Conservation (phyloP, 2,113 vertebrate genomes). For the Sinocyclocheilus maitianheensis region DNA sequence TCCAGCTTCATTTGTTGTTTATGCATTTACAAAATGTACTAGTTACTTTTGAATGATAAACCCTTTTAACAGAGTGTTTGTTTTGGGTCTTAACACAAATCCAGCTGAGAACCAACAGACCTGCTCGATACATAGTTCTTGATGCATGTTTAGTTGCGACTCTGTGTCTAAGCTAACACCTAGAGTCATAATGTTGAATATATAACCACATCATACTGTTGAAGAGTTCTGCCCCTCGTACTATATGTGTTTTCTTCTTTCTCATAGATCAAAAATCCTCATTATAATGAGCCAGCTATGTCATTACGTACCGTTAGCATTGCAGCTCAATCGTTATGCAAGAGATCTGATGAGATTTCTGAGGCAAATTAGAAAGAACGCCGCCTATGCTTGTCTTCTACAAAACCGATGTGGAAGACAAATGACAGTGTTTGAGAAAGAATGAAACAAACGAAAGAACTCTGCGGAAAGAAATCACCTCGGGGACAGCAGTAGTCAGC, state of each 20-base stretch:
- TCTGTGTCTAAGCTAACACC: not conserved
- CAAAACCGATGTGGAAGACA: not conserved
- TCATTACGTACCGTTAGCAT: not conserved
- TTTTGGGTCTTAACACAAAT: not conserved
- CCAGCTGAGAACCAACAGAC: not conserved
- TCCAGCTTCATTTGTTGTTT: not conserved
- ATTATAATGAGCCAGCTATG: not conserved
- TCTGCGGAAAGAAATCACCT: slow-evolving; percentile 41
- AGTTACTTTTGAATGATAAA: not conserved
- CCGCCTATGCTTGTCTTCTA: not conserved
- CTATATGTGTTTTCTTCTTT: not conserved
- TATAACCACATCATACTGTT: not conserved
- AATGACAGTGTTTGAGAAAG: slow-evolving; percentile 3
- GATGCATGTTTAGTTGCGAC: not conserved
- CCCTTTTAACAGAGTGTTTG: not conserved
- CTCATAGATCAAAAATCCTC: not conserved
- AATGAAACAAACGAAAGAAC: slow-evolving; percentile 33
- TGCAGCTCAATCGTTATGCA: not conserved
- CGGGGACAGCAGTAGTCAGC: slow-evolving; percentile 33
- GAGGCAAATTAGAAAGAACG: not conserved
- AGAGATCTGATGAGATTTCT: slow-evolving; percentile 23
- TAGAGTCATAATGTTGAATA: not conserved
- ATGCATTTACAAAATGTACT: not conserved
- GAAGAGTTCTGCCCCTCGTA: not conserved
- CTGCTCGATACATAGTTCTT: not conserved